Evolutionary conservation across 2,888 invertebrate species (phyloP).

Genomic region (Euclidia mi): DNA sequence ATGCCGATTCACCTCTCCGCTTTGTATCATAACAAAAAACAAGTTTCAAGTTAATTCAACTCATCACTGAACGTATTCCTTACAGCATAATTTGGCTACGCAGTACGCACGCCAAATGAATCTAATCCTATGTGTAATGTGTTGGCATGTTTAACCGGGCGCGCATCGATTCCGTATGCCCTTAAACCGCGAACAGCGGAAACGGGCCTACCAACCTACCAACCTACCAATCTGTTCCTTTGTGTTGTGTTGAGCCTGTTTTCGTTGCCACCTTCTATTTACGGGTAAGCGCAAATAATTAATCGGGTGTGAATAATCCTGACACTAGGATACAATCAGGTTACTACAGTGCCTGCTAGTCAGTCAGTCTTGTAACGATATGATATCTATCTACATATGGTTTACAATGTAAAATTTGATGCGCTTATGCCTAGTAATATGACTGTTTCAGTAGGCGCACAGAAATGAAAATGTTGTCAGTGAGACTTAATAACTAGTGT

Average conservation of each 20-base stretch:
- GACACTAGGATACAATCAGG: conserved; percentile 10
- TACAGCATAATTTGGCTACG: not conserved
- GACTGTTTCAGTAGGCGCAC: no score
- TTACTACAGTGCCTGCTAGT: conserved; percentile 5
- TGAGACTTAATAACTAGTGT: no score
- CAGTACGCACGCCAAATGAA: not conserved
- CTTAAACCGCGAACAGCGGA: not conserved
- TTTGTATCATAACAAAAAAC: no score
- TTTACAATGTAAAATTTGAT: not conserved
- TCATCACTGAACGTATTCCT: not conserved
- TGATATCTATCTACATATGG: not conserved
- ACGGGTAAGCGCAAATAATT: conserved; percentile 3
- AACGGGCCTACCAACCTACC: no score
- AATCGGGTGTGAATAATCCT: conserved; percentile 4
- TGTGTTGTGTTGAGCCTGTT: not conserved
- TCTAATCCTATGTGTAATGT: not conserved
- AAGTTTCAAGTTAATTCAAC: no score
- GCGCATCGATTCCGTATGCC: not conserved
- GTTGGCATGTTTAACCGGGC: conserved; percentile 2
- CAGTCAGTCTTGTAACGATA: not conserved
- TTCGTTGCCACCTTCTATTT: not conserved
- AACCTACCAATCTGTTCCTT: conserved; percentile 4
- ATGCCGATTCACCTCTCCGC: no score
- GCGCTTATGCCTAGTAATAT: no score
- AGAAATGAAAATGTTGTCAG: no score